Evolutionary conservation across 2,797 vertebrate genomes (phyloP).

Genomic region (Gymnothorax javanicus): DNA sequence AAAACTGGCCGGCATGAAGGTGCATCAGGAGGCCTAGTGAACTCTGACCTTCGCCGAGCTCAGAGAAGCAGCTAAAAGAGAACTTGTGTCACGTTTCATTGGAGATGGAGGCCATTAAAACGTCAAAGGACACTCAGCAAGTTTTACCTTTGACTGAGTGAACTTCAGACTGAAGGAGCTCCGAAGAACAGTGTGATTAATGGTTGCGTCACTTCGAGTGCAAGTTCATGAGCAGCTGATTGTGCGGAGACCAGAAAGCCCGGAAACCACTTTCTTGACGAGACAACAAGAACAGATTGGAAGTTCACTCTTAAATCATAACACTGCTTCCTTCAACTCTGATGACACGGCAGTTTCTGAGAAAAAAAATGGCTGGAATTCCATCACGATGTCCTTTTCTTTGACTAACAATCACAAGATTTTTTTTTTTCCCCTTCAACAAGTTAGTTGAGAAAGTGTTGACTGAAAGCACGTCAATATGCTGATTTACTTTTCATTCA

Average conservation of each 20-base stretch:
- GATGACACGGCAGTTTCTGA: background rate
- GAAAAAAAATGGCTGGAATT: background rate
- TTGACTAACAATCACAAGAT: background rate
- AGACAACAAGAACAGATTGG: too few species aligned
- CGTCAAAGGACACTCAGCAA: background rate
- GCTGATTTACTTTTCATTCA: background rate
- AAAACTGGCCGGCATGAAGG: background rate
- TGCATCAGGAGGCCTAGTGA: background rate
- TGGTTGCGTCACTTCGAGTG: background rate
- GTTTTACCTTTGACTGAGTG: background rate
- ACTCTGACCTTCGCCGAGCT: background rate
- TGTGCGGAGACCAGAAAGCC: background rate
- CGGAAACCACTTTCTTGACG: background rate
- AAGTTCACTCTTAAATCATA: background rate
- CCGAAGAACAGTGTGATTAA: background rate
- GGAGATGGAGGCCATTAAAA: background rate
- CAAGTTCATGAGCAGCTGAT: conserved; percentile 5
- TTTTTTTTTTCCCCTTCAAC: background rate
- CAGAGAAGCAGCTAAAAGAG: background rate
- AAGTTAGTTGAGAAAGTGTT: background rate
- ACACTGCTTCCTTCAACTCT: background rate
- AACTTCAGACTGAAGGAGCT: background rate
- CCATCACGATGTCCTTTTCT: background rate
- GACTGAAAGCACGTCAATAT: background rate
- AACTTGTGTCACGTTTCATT: background rate